These are phyloP conservation scores for Origma solitaria DNA, from an alignment of 2,113 vertebrate genomes.

Conservation along the genomic window DNA sequence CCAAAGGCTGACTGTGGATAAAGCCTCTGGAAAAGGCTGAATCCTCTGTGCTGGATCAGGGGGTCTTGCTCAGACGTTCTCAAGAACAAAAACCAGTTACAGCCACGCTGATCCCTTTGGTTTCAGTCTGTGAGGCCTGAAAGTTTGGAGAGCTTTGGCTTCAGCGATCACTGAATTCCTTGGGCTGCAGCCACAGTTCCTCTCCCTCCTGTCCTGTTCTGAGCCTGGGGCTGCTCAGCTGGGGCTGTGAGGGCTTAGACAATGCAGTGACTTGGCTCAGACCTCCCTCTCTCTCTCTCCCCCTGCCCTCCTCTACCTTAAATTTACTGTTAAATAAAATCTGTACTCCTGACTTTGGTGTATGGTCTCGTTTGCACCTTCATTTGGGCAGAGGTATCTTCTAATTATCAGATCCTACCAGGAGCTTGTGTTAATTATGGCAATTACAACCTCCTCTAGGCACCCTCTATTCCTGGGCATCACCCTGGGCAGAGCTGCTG, in stretches of 20 bases:
- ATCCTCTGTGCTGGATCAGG: neutral
- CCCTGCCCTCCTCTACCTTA: too few species aligned
- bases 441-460: neutral
- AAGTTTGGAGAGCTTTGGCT: neutral
- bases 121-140: neutral
- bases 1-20: neutral
- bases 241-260: neutral
- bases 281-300: neutral
- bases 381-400: neutral
- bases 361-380: rapidly evolving
- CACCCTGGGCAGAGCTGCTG: neutral
- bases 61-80: neutral
- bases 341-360: neutral
- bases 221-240: neutral
- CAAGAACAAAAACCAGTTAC: neutral
- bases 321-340: neutral
- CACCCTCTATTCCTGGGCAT: neutral
- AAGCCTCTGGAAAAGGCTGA: neutral
- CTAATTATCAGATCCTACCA: neutral
- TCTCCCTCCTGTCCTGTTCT: neutral
- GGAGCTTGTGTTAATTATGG: neutral
- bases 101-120: neutral
- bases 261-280: neutral
- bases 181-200: neutral
- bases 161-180: neutral